phyloP scores from a whole-genome alignment of 2,113 vertebrate species.

The Eleginops maclovinus region DNA sequence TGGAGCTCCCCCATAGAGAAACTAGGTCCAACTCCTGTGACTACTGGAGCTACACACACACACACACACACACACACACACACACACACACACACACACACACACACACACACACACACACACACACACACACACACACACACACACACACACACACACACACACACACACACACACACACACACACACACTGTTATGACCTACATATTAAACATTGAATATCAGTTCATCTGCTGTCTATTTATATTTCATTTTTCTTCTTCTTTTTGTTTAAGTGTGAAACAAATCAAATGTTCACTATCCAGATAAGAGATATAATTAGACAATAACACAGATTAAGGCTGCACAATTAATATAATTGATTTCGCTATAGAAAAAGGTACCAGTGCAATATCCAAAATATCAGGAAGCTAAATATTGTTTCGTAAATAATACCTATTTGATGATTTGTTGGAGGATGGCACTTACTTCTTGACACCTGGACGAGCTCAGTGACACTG shows the following conservation, averaged over 20 bases:
- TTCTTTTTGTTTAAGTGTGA: neutral
- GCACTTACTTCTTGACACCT: slow-evolving; percentile 96
- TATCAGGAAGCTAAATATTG: too few species aligned
- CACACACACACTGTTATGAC: too few species aligned
- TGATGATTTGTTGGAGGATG: neutral
- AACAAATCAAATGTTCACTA: neutral
- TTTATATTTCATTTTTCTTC: neutral
- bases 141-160: neutral
- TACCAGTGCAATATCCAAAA: too few species aligned
- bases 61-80: neutral
- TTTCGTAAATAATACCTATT: too few species aligned
- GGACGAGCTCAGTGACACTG: slow-evolving; percentile 98
- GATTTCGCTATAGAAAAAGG: too few species aligned
- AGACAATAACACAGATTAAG: too few species aligned
- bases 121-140: neutral
- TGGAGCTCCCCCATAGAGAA: slow-evolving; percentile 98
- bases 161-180: neutral
- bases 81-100: neutral
- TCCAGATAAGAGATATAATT: neutral
- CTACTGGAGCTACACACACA: slow-evolving; percentile 88
- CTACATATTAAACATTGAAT: neutral
- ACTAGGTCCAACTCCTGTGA: slow-evolving; percentile 93
- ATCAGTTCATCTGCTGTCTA: neutral
- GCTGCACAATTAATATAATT: too few species aligned
- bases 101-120: too few species aligned